These are phyloP conservation scores for Quiscalus mexicanus DNA, from an alignment of 2,113 vertebrate species.

Conservation along the genomic window DNA sequence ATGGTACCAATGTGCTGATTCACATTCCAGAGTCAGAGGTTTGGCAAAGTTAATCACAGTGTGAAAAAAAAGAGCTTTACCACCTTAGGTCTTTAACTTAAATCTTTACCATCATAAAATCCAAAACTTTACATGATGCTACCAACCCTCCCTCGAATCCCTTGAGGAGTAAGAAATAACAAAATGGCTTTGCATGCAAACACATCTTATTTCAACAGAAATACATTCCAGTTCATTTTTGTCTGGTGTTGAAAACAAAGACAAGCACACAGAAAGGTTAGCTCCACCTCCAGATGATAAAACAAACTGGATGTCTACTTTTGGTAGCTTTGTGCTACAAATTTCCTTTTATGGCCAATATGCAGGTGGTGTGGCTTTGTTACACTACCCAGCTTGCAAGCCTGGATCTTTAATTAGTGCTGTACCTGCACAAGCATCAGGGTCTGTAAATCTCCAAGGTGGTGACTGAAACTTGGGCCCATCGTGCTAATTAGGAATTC, in stretches of 20 bases:
- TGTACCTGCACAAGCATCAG: background rate
- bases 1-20: background rate
- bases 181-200: background rate
- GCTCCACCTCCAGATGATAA: background rate
- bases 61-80: background rate
- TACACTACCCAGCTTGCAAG: background rate
- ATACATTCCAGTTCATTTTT: background rate
- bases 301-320: background rate
- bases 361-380: background rate
- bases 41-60: background rate
- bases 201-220: background rate
- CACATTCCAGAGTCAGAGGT: background rate
- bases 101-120: background rate
- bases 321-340: background rate
- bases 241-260: background rate
- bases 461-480: background rate
- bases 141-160: background rate
- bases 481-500: background rate
- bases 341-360: background rate
- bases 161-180: background rate
- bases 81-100: background rate
- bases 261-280: background rate
- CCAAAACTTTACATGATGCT: background rate
- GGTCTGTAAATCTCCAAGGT: background rate
- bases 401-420: background rate